Evolutionary conservation across 2,113 vertebrate species (phyloP), one percentile per base, ranked within the genome.

Genomic region (Corythaixoides concolor): DNA sequence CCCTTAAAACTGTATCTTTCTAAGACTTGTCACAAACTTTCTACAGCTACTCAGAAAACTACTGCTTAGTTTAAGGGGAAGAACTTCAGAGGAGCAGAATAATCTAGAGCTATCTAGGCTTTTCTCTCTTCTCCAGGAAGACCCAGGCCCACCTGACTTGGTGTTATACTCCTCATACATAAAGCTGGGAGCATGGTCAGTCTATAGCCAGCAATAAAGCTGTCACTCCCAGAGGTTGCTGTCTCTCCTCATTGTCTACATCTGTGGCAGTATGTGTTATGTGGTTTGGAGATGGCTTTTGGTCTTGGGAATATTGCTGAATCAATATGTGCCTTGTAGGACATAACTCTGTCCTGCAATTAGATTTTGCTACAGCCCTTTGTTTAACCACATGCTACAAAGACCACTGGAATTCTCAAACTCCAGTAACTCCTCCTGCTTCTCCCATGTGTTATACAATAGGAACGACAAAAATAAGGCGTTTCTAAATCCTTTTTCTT

Each of bases 341-440:
- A 50, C 1, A 1, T 27, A 50, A 55, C 4, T 55, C 8, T 53
- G 4, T 63, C 37, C 12, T 87, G 35, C 8, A 5, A 0, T 59
- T 70, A 53, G 16, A 2, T 72, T 90, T 87, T 90, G 41, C 15
- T 85, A 4, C 22, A 62, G 55, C 55, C 32, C 8, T 69, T 76
- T 53, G 2, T 68, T 80, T 26, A 60, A n/a, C 20, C 7, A 8
- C 1, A 0, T 64, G 13, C 12, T 76, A 6, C 49, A 52, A 43
- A 23, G 49, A 18, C 6, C 15, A 5, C 4, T 33, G 39, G 74
- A 64, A 6, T 82, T 68, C 8, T 43, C 9, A 76, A 37, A 59
- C 66, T 87, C 8, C n/a, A 33, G 23, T 64, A 37, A 47, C 19
- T 84, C 13, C 8, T 7, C 12, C 9, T 64, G 15, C 53, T 90